phyloP scores from a whole-genome alignment of 2,113 vertebrate genomes.

The Synchiropus splendidus region DNA sequence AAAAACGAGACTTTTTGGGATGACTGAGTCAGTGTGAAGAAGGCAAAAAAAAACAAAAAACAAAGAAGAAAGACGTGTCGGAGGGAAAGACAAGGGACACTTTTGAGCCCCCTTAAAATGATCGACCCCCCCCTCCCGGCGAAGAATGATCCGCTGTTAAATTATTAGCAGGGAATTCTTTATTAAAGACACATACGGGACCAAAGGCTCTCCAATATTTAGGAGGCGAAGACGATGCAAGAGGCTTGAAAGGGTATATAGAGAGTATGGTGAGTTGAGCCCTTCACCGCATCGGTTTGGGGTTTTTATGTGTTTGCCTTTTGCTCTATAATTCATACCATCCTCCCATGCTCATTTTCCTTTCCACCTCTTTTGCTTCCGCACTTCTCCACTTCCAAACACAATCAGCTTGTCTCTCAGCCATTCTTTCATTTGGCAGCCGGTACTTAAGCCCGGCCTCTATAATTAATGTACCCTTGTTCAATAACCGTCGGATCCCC shows the following conservation, averaged over 20 bases:
- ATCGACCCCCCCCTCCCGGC: constrained; percentile 10
- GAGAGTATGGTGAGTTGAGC: constrained; percentile 41
- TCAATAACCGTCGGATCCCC: constrained; percentile 12
- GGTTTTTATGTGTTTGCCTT: constrained; percentile 10
- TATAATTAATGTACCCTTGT: constrained; percentile 43
- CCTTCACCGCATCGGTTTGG: constrained; percentile 24
- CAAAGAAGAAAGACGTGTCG: constrained; percentile 21
- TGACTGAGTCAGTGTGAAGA: no score
- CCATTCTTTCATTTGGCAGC: constrained; percentile 43
- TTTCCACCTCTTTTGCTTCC: constrained; percentile 10
- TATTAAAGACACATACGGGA: constrained; percentile 38
- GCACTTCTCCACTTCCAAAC: constrained; percentile 34
- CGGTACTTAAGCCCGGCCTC: constrained; percentile 19
- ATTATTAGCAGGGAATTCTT: constrained; percentile 38
- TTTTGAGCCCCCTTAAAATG: constrained; percentile 23
- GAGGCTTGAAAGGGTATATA: constrained; percentile 28
- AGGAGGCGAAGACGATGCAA: constrained; percentile 28
- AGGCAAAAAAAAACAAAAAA: constrained; percentile 22
- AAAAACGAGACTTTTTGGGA: constrained; percentile 25
- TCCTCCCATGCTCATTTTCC: constrained; percentile 18
- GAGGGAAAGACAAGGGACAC: constrained; percentile 27
- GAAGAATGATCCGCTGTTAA: constrained; percentile 27
- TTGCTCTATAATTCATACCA: constrained; percentile 30
- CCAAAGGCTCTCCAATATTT: constrained; percentile 28
- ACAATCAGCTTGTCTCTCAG: constrained; percentile 28